phyloP scores from a whole-genome alignment of 2,113 vertebrate species.

The Indicator indicator region DNA sequence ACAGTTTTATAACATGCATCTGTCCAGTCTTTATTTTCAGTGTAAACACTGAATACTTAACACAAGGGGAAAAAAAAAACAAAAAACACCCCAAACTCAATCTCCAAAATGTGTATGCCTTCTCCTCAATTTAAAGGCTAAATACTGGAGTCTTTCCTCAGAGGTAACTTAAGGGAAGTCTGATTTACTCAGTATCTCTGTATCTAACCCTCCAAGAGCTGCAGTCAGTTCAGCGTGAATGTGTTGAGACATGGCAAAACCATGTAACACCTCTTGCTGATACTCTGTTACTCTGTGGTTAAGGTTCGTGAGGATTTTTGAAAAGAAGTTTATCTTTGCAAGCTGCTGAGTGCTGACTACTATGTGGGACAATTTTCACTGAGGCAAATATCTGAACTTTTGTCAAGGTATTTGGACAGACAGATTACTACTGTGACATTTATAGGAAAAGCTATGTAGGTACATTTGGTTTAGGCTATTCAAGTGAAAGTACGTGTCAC shows the following conservation, averaged over 20 bases:
- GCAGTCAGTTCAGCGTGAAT: neutral
- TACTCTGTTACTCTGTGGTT: slow-evolving; percentile 34
- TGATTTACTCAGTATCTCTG: neutral
- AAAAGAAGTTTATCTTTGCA: slow-evolving; percentile 59
- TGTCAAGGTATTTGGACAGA: slow-evolving; percentile 5
- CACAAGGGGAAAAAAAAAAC: neutral
- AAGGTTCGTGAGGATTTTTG: slow-evolving; percentile 23
- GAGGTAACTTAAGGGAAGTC: neutral
- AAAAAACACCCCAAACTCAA: neutral
- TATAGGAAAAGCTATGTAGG: neutral
- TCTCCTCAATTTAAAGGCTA: neutral
- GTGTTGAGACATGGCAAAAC: slow-evolving; percentile 39
- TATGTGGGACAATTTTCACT: slow-evolving; percentile 20
- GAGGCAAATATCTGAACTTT: slow-evolving; percentile 12
- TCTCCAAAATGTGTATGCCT: neutral
- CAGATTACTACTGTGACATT: neutral
- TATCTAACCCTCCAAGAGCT: neutral
- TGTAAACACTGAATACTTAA: neutral
- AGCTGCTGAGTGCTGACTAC: slow-evolving; percentile 22
- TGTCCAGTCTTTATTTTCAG: neutral
- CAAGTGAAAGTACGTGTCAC: neutral
- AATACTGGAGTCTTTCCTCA: neutral
- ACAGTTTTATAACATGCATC: neutral
- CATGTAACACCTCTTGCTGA: slow-evolving; percentile 13
- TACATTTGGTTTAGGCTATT: neutral